phyloP scores from a whole-genome alignment of 2,797 vertebrate species.

The Bradypus variegatus region DNA sequence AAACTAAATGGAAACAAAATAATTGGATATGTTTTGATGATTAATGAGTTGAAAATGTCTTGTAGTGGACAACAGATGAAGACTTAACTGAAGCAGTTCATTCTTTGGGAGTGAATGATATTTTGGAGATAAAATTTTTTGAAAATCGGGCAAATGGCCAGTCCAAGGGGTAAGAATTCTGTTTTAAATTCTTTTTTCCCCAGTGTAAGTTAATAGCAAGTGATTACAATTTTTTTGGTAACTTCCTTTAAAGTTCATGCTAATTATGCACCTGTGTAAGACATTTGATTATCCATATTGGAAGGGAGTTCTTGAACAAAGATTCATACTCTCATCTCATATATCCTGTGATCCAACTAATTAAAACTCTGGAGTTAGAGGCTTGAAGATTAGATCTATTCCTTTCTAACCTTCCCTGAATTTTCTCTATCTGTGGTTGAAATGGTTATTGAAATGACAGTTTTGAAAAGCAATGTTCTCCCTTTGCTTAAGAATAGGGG shows the following conservation, averaged over 20 bases:
- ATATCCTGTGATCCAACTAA: neutral
- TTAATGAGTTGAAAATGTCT: slow-evolving; percentile 60
- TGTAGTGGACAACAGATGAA: slow-evolving; percentile 99
- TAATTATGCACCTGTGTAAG: neutral
- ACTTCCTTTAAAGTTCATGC: neutral
- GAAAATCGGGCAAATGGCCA: slow-evolving; percentile 99
- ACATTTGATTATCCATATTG: neutral
- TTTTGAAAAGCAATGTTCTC: neutral
- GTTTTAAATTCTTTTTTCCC: slow-evolving; percentile 23
- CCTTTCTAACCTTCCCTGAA: neutral
- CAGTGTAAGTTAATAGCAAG: neutral
- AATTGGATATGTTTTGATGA: slow-evolving; percentile 46
- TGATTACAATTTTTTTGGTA: neutral
- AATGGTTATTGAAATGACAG: neutral
- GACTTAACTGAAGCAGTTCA: slow-evolving; percentile 97
- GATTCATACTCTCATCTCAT: neutral
- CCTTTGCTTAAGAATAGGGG: neutral
- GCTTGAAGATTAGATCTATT: neutral
- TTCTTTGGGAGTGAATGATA: slow-evolving; percentile 93
- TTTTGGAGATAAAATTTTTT: slow-evolving; percentile 99
- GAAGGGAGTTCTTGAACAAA: neutral
- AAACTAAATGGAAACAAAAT: neutral
- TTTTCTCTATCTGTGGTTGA: neutral
- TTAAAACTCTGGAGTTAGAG: neutral
- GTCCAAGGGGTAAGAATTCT: slow-evolving; percentile 90